phyloP scores from a whole-genome alignment of 2,888 invertebrate species.

The Onthophagus sagittarius region DNA sequence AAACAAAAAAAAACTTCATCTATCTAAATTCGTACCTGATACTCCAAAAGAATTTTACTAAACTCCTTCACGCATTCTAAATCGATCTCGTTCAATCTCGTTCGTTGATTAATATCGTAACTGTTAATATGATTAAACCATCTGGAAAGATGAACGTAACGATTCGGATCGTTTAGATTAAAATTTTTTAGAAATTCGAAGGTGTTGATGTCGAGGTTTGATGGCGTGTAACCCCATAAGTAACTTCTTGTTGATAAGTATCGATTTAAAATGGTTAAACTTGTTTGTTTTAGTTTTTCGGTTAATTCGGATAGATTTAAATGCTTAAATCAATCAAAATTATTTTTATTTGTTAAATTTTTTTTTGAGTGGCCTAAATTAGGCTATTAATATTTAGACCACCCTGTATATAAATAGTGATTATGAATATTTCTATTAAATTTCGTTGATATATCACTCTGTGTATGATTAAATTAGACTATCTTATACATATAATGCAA shows the following conservation, averaged over 20 bases:
- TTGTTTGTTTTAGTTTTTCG: background rate
- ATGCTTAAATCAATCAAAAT: background rate
- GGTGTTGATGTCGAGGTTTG: constrained; percentile 51
- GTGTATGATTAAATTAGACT: too few species aligned
- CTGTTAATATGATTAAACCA: constrained; percentile 62
- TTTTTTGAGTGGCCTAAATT: too few species aligned
- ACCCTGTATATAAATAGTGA: too few species aligned
- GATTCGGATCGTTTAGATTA: constrained; percentile 42
- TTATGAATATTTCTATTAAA: too few species aligned
- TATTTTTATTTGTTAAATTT: too few species aligned
- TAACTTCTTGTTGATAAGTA: constrained; percentile 57
- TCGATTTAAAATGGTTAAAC: constrained; percentile 39
- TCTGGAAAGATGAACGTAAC: constrained; percentile 53
- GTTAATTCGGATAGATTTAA: background rate
- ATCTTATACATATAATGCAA: too few species aligned
- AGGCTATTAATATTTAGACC: too few species aligned
- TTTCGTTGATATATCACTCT: too few species aligned
- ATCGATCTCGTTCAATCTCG: constrained; percentile 46
- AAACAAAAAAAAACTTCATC: constrained; percentile 28
- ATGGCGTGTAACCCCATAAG: constrained; percentile 55
- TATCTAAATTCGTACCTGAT: constrained; percentile 36
- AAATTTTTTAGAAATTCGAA: constrained; percentile 39
- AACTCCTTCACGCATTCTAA: constrained; percentile 45
- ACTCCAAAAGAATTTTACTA: constrained; percentile 29
- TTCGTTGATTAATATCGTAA: constrained; percentile 52